Evolutionary conservation across 2,113 vertebrate species (phyloP).

Genomic region (Sisor rabdophorus): DNA sequence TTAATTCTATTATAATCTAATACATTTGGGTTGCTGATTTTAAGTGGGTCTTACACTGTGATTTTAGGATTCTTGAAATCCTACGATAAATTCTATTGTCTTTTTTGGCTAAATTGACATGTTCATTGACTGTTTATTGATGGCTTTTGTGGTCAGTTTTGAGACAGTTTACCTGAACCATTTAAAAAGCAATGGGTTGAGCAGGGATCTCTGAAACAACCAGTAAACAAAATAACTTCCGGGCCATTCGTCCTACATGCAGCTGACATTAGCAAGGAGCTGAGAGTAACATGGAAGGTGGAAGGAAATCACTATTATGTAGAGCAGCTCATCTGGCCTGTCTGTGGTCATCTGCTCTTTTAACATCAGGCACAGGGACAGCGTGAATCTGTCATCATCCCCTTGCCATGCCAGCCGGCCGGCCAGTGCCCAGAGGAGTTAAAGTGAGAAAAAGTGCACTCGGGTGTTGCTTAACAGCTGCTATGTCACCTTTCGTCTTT

Average conservation of each 20-base stretch:
- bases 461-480: neutral
- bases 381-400: constrained; percentile 27
- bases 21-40: neutral
- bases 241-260: too few relatives aligned
- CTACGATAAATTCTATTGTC: too few relatives aligned
- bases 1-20: neutral
- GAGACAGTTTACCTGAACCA: too few relatives aligned
- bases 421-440: constrained; percentile 5
- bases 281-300: constrained; percentile 3
- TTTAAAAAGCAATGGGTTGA: too few relatives aligned
- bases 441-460: neutral
- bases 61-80: too few relatives aligned
- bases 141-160: too few relatives aligned
- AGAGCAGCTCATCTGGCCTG: constrained; percentile 7
- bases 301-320: constrained; percentile 19
- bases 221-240: too few relatives aligned
- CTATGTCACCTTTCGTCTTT: neutral
- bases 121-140: too few relatives aligned
- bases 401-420: constrained; percentile 3
- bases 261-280: constrained; percentile 11
- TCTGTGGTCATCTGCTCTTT: constrained; percentile 26
- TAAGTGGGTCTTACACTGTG: too few relatives aligned
- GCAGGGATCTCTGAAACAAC: too few relatives aligned
- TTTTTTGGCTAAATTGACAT: too few relatives aligned
- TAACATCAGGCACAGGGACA: constrained; percentile 28